A percentile compares a stretch with the other conserved stretches of the same genome.
phyloP scores from a whole-genome alignment of 2,113 vertebrate genomes.

The Chloropsis cyanopogon region DNA sequence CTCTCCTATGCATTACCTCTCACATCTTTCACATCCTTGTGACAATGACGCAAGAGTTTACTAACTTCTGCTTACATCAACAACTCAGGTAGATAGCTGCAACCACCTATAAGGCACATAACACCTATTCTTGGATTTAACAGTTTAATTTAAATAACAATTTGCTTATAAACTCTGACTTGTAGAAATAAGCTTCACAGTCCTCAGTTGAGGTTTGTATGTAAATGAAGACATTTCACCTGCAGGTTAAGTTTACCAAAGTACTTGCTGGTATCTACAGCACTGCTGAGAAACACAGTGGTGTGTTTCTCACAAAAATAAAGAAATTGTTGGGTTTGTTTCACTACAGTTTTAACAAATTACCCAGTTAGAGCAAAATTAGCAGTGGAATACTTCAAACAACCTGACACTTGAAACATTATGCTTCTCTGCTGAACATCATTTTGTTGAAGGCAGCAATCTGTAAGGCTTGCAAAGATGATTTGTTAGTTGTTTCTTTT shows the following conservation, averaged over 20 bases:
- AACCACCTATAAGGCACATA: background rate
- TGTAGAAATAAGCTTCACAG: background rate
- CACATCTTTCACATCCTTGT: background rate
- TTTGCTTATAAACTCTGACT: background rate
- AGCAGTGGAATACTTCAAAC: background rate
- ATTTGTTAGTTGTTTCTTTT: conserved; percentile 20
- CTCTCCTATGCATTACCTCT: background rate
- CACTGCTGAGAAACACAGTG: background rate
- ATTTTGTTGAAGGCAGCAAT: background rate
- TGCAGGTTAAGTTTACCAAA: background rate
- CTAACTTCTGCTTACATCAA: background rate
- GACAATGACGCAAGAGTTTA: background rate
- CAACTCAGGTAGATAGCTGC: background rate
- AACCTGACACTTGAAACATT: background rate
- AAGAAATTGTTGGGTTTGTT: background rate
- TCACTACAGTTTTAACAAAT: background rate
- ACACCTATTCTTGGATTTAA: background rate
- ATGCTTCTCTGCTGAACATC: background rate
- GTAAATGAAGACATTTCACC: background rate
- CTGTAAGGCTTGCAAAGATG: background rate
- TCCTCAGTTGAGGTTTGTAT: background rate
- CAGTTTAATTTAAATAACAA: background rate
- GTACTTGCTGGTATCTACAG: background rate
- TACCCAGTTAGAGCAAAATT: background rate
- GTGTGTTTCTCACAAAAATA: background rate